These are phyloP conservation scores for Eulimnadia texana DNA, from an alignment of 1,140 invertebrate genomes.

Conservation along the genomic window DNA sequence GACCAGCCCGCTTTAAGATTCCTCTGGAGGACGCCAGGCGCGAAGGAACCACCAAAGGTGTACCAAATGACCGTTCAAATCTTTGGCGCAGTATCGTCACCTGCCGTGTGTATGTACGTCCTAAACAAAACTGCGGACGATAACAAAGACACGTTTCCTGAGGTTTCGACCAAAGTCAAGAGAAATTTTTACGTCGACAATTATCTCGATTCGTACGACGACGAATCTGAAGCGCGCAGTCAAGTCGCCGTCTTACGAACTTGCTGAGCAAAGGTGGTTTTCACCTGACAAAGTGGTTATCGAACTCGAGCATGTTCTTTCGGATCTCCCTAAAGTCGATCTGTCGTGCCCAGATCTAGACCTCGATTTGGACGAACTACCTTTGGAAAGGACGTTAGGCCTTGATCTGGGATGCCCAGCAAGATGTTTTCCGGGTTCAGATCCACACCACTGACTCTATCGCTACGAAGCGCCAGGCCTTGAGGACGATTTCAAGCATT, in stretches of 20 bases:
- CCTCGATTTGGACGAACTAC: conserved; percentile 22
- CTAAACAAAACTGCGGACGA: conserved; percentile 15
- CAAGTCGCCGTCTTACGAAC: not conserved
- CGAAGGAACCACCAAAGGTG: not conserved
- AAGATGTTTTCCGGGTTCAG: not conserved
- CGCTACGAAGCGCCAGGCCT: conserved; percentile 1
- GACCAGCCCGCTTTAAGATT: conserved; percentile 19
- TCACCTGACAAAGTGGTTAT: conserved; percentile 17
- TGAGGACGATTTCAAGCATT: not conserved
- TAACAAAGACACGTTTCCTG: not conserved
- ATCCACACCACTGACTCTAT: not conserved
- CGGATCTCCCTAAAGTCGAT: not conserved
- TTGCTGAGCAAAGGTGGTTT: conserved; percentile 16
- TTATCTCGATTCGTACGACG: conserved; percentile 9
- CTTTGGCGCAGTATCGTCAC: conserved; percentile 20
- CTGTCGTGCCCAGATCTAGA: not conserved
- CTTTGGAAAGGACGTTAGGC: conserved; percentile 19
- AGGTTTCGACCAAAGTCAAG: not conserved
- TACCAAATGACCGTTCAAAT: conserved; percentile 19
- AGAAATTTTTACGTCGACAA: conserved; percentile 21
- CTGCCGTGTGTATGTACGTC: conserved; percentile 17
- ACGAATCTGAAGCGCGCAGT: conserved; percentile 15
- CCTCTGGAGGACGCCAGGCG: conserved; percentile 18
- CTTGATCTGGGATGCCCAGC: conserved; percentile 2
- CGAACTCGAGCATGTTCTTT: not conserved